Evolutionary conservation across 1,140 invertebrate genomes (phyloP), one percentile per base, ranked within the genome.

Genomic region (Rhizoglyphus robini): DNA sequence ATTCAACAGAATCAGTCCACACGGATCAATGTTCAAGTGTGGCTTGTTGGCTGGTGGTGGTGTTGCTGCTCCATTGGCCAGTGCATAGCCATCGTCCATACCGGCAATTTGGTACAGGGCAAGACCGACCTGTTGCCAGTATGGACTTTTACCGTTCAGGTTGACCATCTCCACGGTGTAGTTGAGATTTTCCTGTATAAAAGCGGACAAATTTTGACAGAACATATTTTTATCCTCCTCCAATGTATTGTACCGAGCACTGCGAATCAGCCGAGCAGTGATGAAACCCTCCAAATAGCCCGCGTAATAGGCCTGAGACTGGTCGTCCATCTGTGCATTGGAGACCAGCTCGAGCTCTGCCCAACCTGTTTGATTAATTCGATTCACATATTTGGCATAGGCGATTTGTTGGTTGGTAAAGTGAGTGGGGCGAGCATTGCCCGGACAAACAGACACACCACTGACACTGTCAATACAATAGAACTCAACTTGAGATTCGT

Each of bases 251-350:
- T 82, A 76, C 81, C 87, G 87, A 73, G 89, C 86, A 71, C 84
- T 82, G 72, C 86, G 82, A 61, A 93, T 90, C 31, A 90, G 77
- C 69, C 86, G 83, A 81, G 84, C 86, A 3, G 87, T 88, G 0
- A 89, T 73, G 32, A 83, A 83, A 0, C 90, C 90, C 76, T 94
- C 90, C 0, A 88, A 78, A n/a, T 89, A 79, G 11, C 91, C 91
- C n/a, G 90, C 89, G 1, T 86, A 85, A 74, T 86, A 90, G 0
- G 88, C 88, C 77, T 94, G 90, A 8, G 86, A 80, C 68, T 81
- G 80, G 73, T 79, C 74, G 1, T 68, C 57, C 74, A 83, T 87
- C 1, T 79, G 78, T 46, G 77, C 73, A 67, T 86, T 82, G 4
- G 86, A 87, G 76, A 87, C 83, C 59, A 90, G 81, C 79, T 90